Base-by-base conservation (phyloP, 2,888 invertebrate genomes). In the Orthosia incerta region DNA sequence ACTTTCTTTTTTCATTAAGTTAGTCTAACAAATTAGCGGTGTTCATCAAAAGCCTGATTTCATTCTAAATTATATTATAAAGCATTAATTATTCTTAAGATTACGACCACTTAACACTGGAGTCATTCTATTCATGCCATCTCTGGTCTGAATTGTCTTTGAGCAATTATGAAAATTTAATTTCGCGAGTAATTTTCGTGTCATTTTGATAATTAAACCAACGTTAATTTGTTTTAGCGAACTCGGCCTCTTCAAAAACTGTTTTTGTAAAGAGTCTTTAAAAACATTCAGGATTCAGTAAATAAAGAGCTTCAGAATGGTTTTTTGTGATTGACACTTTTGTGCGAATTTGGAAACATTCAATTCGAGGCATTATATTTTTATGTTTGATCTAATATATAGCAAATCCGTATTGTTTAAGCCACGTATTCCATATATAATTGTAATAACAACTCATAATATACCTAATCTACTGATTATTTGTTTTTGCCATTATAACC, bases 81-180 rank as follows among this genome's bases (percentile, higher is more conserved):
- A 56, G 18, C 60, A 23, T 62, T 65, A 57, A 61, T 71, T 39
- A 53, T 64, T 55, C 23, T n/a, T 26, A 57, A 65, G 46, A 46
- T 46, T 31, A 45, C n/a, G 48, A 26, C 45, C 26, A 64, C 53
- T 67, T 48, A 56, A 67, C 39, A 51, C 39, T 67, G 56, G 16
- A 26, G 23, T 39, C 67, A 11, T 50, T 39, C 39, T 18, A 57
- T 64, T 81, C 31, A 46, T 20, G 48, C 46, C n/a, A n/a, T 50
- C 39, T 46, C 18, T 67, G 20, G n/a, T 53, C 13, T 18, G 31
- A 67, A 65, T 65, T 68, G 63, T 67, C 45, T 79, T 59, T 63
- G 23, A 61, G n/a, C 9, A 55, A 68, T 68, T 68, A 80, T 57
- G 39, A 62, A 51, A 64, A 50, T 57, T 64, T 51, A 51, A 68